Evolutionary conservation across 2,113 vertebrate species (phyloP), one percentile per base, ranked within the genome.

Genomic region (Diglossa brunneiventris): DNA sequence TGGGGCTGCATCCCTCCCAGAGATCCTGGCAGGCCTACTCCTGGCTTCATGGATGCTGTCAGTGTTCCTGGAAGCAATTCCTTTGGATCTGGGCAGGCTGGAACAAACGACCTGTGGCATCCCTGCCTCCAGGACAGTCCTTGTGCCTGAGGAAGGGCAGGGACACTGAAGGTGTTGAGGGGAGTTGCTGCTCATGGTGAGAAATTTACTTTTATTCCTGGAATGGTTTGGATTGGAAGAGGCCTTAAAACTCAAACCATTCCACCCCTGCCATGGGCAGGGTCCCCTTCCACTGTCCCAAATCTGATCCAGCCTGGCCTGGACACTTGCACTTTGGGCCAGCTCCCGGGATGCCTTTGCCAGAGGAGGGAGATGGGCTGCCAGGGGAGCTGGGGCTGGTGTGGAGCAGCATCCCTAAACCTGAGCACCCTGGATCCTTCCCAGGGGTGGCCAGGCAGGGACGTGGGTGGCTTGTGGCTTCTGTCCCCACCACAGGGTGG

Each of bases 401-500:
- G 2, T 10, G 37, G 19, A 0, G 41, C 30, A 8, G 35, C 50
- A 42, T 15, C 50, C 72, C 33, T 42, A 10, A 14, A 50, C 37
- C 4, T 11, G 35, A 68, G 21, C 39, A 42, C 24, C 0, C 35
- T 30, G 42, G 21, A 28, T 42, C 47, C 41, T 55, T 22, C 23
- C n/a, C 0, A 0, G 24, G 50, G 13, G 4, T 1, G 14, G n/a
- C 37, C 7, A 1, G 35, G 44, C 5, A 61, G 41, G 41, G 44
- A 24, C 0, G 0, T 8, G 59, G 39, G 62, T 53, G 16, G 42
- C 16, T 46, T 46, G 55, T 46, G 41, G 26, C 50, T 58, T 41
- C 82, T 53, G 50, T 30, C 31, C 44, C 30, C 0, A 1, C 44
- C n/a, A 28, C 0, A 1, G 10, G 11, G 8, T 1, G 0, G 17